Evolutionary conservation across 2,113 vertebrate species (phyloP).

Genomic region (Lasiurus cinereus): DNA sequence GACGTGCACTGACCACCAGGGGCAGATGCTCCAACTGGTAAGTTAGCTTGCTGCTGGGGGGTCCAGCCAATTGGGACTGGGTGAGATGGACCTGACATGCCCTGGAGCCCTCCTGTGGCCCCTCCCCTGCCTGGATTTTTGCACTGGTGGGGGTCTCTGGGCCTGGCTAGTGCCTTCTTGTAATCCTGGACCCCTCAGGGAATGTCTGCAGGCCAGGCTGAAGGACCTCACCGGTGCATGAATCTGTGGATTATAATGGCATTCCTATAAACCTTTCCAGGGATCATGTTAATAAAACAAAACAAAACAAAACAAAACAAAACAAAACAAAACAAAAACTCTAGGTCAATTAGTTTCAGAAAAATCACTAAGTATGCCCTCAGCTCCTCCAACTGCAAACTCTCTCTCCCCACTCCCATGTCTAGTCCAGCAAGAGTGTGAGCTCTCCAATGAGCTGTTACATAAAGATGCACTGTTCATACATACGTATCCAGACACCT

Average conservation of each 20-base stretch:
- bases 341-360: neutral
- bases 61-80: too few relatives aligned
- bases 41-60: too few relatives aligned
- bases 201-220: neutral
- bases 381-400: rapidly evolving
- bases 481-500: neutral
- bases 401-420: neutral
- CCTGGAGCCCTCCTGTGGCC: too few relatives aligned
- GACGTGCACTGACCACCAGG: too few relatives aligned
- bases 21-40: too few relatives aligned
- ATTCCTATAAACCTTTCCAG: neutral
- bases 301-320: neutral
- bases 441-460: neutral
- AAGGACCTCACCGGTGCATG: neutral
- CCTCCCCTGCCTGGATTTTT: too few relatives aligned
- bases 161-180: too few relatives aligned
- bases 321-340: neutral
- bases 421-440: neutral
- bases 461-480: neutral
- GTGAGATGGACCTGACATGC: too few relatives aligned
- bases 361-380: neutral
- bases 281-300: neutral
- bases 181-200: too few relatives aligned
- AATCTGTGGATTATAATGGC: neutral
- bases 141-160: too few relatives aligned